Percentiles rank a stretch among this genome's conserved stretches.
phyloP scores from a whole-genome alignment of 2,888 invertebrate species.

The Ditula angustiorana region DNA sequence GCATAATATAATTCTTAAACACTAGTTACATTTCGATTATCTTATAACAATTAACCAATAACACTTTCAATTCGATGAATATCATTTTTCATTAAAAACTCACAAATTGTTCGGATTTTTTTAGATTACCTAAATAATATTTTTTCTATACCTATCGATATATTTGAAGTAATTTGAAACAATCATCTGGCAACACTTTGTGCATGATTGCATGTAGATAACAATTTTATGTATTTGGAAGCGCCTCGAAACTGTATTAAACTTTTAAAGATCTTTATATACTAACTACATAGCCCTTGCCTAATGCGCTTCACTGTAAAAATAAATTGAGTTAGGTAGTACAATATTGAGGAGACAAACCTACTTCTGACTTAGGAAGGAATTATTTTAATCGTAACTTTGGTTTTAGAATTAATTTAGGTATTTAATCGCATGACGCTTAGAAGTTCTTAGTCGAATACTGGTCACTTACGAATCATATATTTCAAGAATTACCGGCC shows the following conservation, averaged over 20 bases:
- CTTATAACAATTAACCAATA: conserved; percentile 33
- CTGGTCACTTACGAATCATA: background rate
- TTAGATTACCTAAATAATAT: conserved; percentile 44
- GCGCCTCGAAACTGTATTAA: conserved; percentile 31
- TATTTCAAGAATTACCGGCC: background rate
- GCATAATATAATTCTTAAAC: conserved; percentile 27
- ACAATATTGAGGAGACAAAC: too few species aligned
- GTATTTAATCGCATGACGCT: background rate
- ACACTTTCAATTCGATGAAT: conserved; percentile 37
- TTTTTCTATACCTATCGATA: conserved; percentile 46
- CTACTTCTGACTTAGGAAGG: background rate
- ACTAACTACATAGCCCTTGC: conserved; percentile 5
- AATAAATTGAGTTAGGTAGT: background rate
- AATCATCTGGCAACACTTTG: conserved; percentile 48
- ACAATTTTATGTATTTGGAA: conserved; percentile 33
- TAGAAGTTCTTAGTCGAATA: background rate
- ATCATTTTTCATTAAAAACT: conserved; percentile 25
- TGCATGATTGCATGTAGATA: conserved; percentile 42
- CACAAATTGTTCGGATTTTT: conserved; percentile 37
- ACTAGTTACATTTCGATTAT: conserved; percentile 33
- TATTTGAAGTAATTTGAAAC: conserved; percentile 52
- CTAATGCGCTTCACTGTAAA: background rate
- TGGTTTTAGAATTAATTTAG: background rate
- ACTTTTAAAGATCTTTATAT: conserved; percentile 15
- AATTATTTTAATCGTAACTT: background rate